Base-by-base conservation (phyloP, 2,888 invertebrate species). In the Metacarcinus magister region DNA sequence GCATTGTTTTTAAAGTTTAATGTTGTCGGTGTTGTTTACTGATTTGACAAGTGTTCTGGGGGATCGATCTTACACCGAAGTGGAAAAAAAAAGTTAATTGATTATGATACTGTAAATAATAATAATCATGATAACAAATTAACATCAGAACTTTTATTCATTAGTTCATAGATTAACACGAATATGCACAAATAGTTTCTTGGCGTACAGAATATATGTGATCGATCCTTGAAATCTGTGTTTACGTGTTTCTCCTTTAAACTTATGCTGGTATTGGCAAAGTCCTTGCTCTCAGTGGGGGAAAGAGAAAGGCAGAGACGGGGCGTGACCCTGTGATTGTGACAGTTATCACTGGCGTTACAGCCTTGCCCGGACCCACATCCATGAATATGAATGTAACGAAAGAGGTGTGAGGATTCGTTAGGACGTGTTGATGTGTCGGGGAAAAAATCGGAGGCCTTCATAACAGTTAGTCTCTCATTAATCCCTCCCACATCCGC, bases 181-280 rank as follows among this genome's bases (percentile, higher is more conserved):
- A 10, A 10, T 10, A 75, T 75, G 75, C n/a, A 75, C 8, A 39
- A 39, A 39, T 39, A 4, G 75, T 28, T 75, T 28, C 75, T 75
- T 75, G 75, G 28, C 75, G 5, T n/a, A n/a, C 87, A 87, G 19
- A 87, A 87, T 23, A 60, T 32, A 87, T 32, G 39, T 87, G 87
- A 39, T 87, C 87, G 87, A 87, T 87, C 87, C 39, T 87, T 87
- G 32, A 39, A 87, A 87, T 28, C 75, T 39, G 87, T 87, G 87
- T 87, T 87, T 39, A 87, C 87, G 39, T 32, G 32, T 87, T 87
- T 87, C 87, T 87, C 87, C 87, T 87, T 87, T 87, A 87, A 87
- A 87, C 75, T 75, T 75, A 28, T 28, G 75, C 75, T 75, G 75
- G 75, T n/a, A 28, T 10, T 75, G 75, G 67, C 43, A 48, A 13